These are phyloP conservation scores for Numenius arquata DNA, from an alignment of 2,113 vertebrate genomes.

Conservation along the genomic window DNA sequence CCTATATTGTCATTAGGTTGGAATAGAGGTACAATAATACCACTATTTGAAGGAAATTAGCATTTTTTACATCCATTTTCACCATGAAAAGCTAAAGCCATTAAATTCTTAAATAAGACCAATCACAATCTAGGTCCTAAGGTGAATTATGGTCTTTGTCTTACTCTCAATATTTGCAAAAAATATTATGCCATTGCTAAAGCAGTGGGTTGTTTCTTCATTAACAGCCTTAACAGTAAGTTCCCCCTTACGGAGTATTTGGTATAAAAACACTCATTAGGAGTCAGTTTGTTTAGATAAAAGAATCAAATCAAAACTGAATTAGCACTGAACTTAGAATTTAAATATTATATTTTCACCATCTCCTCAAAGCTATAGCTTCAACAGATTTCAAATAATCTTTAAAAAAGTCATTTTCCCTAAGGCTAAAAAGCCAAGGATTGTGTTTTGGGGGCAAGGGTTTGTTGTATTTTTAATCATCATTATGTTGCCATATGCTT, in stretches of 20 bases:
- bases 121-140: background rate
- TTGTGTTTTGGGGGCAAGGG: background rate
- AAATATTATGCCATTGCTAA: background rate
- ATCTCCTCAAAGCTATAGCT: slow-evolving; percentile 28
- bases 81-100: background rate
- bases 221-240: background rate
- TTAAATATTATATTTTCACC: background rate
- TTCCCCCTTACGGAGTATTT: background rate
- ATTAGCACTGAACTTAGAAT: slow-evolving; percentile 12
- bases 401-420: background rate
- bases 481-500: background rate
- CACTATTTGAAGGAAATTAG: background rate
- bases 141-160: background rate
- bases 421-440: background rate
- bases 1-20: background rate
- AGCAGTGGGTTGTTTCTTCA: background rate
- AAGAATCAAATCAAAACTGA: slow-evolving; percentile 33
- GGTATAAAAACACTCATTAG: background rate
- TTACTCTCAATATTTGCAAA: background rate
- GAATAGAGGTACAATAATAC: background rate
- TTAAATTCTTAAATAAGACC: background rate
- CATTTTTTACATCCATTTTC: background rate
- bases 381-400: background rate
- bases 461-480: slow-evolving; percentile 6
- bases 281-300: background rate